A percentile compares a stretch with the other conserved stretches of the same genome.
Conservation (phyloP, 2,888 invertebrate species). For the Agrochola lota region DNA sequence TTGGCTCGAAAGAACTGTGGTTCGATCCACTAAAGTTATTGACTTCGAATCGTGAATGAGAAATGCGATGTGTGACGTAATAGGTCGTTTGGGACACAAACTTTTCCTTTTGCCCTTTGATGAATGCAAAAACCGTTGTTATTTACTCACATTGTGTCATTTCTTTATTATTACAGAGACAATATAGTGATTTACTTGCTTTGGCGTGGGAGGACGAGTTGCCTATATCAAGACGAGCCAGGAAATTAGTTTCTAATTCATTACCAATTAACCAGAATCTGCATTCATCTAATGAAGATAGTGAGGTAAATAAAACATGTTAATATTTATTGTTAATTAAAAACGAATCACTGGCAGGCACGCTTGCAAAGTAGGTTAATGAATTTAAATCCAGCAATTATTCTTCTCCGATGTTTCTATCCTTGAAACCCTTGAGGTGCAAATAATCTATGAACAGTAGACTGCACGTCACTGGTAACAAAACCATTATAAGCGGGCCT, state of each 20-base stretch:
- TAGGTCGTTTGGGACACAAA: slow-evolving; percentile 10
- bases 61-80: slow-evolving; percentile 32
- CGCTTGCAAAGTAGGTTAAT: slow-evolving; percentile 3
- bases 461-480: neutral
- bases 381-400: neutral
- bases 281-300: slow-evolving; percentile 94
- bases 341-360: neutral
- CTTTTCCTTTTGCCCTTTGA: neutral
- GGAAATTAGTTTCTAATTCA: slow-evolving; percentile 91
- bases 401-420: neutral
- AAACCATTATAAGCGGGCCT: neutral
- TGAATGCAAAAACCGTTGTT: neutral
- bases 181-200: slow-evolving; percentile 97
- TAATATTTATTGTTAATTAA: neutral
- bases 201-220: slow-evolving; percentile 97
- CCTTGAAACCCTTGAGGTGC: neutral
- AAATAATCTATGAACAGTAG: neutral
- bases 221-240: slow-evolving; percentile 91
- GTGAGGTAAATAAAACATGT: slow-evolving; percentile 90
- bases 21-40: slow-evolving; percentile 3
- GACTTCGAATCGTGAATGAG: neutral
- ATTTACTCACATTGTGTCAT: slow-evolving; percentile 18
- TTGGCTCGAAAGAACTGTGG: slow-evolving; percentile 1
- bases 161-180: slow-evolving; percentile 90
- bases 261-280: slow-evolving; percentile 90